Percentiles rank a stretch among this genome's conserved stretches.
phyloP scores from a whole-genome alignment of 2,113 vertebrate genomes.

The Oenanthe melanoleuca region DNA sequence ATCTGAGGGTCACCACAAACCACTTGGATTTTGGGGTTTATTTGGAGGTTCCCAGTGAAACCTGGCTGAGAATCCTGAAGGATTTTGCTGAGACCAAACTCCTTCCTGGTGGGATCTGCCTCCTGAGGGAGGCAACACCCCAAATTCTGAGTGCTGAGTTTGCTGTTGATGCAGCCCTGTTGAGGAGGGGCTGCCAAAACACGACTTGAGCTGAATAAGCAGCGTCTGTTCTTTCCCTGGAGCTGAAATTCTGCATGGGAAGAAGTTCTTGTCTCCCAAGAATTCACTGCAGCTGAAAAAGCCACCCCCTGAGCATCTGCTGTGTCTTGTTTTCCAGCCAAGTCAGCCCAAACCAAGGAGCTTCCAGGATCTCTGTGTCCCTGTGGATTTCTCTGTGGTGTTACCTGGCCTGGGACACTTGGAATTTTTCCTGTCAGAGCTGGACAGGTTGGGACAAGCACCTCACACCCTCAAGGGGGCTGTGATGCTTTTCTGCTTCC shows the following conservation, averaged over 20 bases:
- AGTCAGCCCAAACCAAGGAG: neutral
- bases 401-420: neutral
- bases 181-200: conserved; percentile 5
- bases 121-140: neutral
- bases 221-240: neutral
- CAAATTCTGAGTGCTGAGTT: neutral
- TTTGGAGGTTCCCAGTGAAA: neutral
- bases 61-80: neutral
- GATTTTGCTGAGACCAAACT: neutral
- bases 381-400: neutral
- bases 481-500: neutral
- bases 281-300: neutral
- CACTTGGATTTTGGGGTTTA: neutral
- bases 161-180: neutral
- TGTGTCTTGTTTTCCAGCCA: neutral
- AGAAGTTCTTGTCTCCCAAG: conserved; percentile 26
- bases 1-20: neutral
- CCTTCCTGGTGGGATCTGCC: neutral
- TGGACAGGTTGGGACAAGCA: neutral
- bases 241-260: conserved; percentile 27
- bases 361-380: neutral
- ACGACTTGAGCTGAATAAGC: conserved; percentile 49
- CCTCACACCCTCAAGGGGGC: neutral
- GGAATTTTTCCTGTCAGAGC: neutral
- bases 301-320: conserved; percentile 48